Conservation (phyloP, 2,797 vertebrate species). For the Odontamblyopus rebecca region DNA sequence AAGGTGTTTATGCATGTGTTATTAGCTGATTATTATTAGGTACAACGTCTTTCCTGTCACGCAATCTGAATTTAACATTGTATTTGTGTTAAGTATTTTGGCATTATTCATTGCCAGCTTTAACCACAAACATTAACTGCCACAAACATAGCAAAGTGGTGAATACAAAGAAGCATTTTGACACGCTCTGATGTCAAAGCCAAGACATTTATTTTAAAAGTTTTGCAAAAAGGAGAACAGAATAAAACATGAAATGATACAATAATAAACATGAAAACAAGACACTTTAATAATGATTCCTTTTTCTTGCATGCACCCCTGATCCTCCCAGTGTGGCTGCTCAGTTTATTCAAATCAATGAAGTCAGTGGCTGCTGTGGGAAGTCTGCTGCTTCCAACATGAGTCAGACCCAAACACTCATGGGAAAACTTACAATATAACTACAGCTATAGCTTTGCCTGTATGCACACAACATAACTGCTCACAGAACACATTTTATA, state of each 20-base stretch:
- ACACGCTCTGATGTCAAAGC: not conserved
- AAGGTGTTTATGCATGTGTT: not conserved
- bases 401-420: not conserved
- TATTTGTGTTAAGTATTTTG: not conserved
- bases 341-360: constrained; percentile 32
- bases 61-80: not conserved
- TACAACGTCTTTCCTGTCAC: not conserved
- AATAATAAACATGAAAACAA: no score
- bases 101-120: not conserved
- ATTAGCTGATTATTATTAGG: not conserved
- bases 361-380: constrained; percentile 28
- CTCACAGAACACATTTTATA: no score
- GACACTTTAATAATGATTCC: not conserved
- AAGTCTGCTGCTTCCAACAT: constrained; percentile 13
- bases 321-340: constrained; percentile 11
- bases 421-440: not conserved
- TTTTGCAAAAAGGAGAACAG: no score
- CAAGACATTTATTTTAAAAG: not conserved
- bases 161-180: not conserved
- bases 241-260: no score
- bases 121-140: not conserved
- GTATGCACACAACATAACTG: not conserved
- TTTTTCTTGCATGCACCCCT: not conserved
- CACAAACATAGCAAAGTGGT: not conserved
- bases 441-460: not conserved